Base-by-base conservation (phyloP, 2,888 invertebrate species). In the Uloborus plumipes region DNA sequence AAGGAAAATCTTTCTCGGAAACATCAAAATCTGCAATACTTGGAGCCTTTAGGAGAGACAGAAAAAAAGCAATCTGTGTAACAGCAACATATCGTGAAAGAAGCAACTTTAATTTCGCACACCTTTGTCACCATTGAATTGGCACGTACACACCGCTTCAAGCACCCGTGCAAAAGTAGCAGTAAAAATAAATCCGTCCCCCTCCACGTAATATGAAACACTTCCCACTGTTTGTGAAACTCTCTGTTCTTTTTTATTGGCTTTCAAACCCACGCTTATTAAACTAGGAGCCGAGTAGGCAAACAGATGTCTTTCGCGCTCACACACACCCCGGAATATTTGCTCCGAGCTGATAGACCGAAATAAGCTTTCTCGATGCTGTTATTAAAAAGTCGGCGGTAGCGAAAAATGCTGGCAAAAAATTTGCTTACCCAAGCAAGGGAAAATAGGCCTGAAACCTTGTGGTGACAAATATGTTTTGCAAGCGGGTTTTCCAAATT, bases 371-470 rank as follows among this genome's bases (percentile, higher is more conserved):
- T 64, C 55, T 58, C 61, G 61, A 22, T 31, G 26, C 31, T 78
- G 77, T 78, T 78, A 78, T 78, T 78, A 78, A 78, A 78, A 78
- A 78, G 76, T 58, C 71, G 62, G 61, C 47, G 31, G 39, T 62
- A 26, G 51, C 15, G 39, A 78, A 71, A 76, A 64, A 66, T 58
- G 22, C 47, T 47, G 39, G 64, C 77, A 65, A 66, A 58, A 72
- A 72, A 81, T 74, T 39, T 74, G 80, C 75, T 81, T 81, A 65
- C 74, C 39, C 65, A 55, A 74, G 70, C 70, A 64, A 51, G 70
- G 64, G 69, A 74, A 81, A 74, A 75, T 81, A 55, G 74, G 74
- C 74, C 75, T 74, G 80, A 81, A 74, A 81, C 67, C n/a, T 80
- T 75, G n/a, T 47, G 47, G 73, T 64, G 67, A 64, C 16, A 39